These are phyloP conservation scores for Gasterosteus nipponicus DNA, from an alignment of 2,113 vertebrate species.

Conservation along the genomic window DNA sequence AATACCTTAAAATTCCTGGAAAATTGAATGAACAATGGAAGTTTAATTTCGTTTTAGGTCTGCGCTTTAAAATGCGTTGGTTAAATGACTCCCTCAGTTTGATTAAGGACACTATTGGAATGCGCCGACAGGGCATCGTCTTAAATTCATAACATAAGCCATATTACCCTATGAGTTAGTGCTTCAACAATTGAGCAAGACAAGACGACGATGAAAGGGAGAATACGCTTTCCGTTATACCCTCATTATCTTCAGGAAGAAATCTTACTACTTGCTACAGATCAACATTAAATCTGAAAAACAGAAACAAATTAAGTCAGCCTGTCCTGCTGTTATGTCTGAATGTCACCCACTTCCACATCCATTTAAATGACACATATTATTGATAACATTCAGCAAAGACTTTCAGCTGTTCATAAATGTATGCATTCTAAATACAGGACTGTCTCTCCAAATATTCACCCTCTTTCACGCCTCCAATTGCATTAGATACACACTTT, in stretches of 20 bases:
- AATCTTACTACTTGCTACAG: neutral
- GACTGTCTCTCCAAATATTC: constrained; percentile 14
- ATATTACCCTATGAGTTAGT: constrained; percentile 10
- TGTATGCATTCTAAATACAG: constrained; percentile 26
- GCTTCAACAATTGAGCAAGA: neutral
- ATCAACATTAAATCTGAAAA: neutral
- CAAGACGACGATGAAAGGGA: neutral
- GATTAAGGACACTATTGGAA: constrained; percentile 9
- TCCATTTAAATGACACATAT: neutral
- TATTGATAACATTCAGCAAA: constrained; percentile 23
- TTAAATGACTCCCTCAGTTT: neutral
- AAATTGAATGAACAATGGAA: neutral
- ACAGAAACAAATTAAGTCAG: neutral
- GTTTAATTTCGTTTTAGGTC: neutral
- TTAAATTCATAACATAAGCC: constrained; percentile 12
- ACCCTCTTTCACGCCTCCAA: constrained; percentile 23
- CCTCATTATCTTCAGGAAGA: neutral
- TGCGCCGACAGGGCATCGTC: constrained; percentile 1
- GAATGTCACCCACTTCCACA: constrained; percentile 1
- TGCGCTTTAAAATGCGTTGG: too few species aligned
- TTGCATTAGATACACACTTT: constrained; percentile 1
- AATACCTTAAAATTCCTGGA: neutral
- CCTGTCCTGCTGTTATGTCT: neutral
- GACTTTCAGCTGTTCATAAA: neutral
- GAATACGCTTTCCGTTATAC: neutral